Evolutionary conservation across 2,888 invertebrate genomes (phyloP), one percentile per base, ranked within the genome.

Genomic region (Antitype chi): DNA sequence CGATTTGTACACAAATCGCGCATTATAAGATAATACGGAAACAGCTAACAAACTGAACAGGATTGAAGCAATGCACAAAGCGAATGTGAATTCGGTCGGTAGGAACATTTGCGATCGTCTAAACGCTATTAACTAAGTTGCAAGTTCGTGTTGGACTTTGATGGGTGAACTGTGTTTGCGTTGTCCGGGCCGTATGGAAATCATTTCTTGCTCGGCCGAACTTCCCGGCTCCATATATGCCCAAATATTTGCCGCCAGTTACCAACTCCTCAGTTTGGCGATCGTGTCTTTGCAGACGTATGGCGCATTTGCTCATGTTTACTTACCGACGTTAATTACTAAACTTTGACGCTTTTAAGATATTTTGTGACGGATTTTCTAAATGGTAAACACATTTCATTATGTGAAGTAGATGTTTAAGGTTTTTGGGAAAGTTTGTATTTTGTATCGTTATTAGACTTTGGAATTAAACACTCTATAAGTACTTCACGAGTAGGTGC

Each of bases 111-210:
- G 90, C 92, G 92, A 94, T 93, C 91, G 91, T 93, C 93, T 93
- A 94, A 95, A 93, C 93, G 93, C 95, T 95, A 95, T 96, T 95
- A 95, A 94, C 94, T 92, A 95, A 95, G 94, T 95, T 95, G 91
- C 92, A 91, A 92, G 94, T 94, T 94, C 94, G 93, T 94, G 93
- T 95, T 94, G 92, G 93, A 94, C 94, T 95, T 96, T 94, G 94
- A 95, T 94, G 94, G 94, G 94, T 93, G 94, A 93, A 92, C 91
- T 90, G 89, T 94, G 95, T 95, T 95, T 95, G 93, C 93, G 89
- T 91, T 91, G 94, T 92, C 93, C 93, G 94, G 93, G 88, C 90
- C 90, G 91, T 94, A 94, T 95, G 95, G 95, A 95, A 96, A 96
- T 96, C 89, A 95, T 96, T 96, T 96, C 95, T 95, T 95, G 94